Conservation (phyloP, 2,113 vertebrate species). For the Baryphthengus martii region DNA sequence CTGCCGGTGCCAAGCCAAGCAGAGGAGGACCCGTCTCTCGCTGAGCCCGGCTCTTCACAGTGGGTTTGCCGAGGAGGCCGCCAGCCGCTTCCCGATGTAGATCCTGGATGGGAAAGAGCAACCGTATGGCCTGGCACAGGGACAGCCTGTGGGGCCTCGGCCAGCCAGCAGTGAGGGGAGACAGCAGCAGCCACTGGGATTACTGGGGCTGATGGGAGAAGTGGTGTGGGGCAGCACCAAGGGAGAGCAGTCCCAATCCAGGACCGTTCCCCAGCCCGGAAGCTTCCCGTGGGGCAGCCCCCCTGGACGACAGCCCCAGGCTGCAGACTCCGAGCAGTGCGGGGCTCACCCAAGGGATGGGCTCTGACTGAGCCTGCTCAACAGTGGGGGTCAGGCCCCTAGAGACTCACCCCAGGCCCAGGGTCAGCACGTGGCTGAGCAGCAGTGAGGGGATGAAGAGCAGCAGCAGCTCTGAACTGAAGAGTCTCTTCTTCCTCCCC, state of each 20-base stretch:
- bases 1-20: neutral
- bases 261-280: neutral
- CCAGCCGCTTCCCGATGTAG: conserved; percentile 64
- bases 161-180: neutral
- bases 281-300: neutral
- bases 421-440: conserved; percentile 50
- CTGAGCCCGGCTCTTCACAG: neutral
- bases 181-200: neutral
- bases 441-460: conserved; percentile 45
- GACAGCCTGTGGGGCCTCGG: neutral
- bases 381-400: neutral
- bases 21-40: fast-evolving
- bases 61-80: conserved; percentile 26
- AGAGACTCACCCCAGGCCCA: conserved; percentile 47
- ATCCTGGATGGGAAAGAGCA: conserved; percentile 4
- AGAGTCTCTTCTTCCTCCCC: conserved; percentile 40
- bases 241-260: neutral
- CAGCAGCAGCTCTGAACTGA: conserved; percentile 54
- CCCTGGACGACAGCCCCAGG: fast-evolving
- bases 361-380: neutral
- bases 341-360: fast-evolving
- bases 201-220: neutral
- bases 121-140: fast-evolving
- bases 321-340: neutral
- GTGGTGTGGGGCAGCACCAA: neutral